phyloP scores from a whole-genome alignment of 2,113 vertebrate species.

The Dasyornis broadbenti region DNA sequence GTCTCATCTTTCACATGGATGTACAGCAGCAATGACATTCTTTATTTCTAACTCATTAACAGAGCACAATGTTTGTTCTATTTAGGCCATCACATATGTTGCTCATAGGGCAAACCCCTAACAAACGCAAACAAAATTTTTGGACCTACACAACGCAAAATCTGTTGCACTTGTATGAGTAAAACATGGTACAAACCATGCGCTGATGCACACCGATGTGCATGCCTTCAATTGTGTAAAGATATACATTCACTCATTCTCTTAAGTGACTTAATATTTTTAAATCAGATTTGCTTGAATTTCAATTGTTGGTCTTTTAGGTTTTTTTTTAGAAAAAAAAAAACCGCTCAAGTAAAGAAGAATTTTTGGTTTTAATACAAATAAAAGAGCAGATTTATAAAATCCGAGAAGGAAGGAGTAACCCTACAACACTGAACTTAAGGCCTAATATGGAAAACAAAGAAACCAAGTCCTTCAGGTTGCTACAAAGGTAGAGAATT shows the following conservation, averaged over 20 bases:
- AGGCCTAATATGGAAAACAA: background rate
- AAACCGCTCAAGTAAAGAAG: rapidly evolving
- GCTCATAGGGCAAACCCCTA: background rate
- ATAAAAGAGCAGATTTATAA: background rate
- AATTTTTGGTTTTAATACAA: background rate
- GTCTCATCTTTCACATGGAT: background rate
- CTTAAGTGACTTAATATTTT: background rate
- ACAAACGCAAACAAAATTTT: background rate
- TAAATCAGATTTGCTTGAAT: background rate
- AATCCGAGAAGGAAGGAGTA: background rate
- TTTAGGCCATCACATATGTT: background rate
- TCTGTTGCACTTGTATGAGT: background rate
- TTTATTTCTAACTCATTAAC: background rate
- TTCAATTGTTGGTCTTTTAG: background rate
- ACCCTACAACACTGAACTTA: background rate
- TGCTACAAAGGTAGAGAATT: background rate
- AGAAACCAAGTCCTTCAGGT: background rate
- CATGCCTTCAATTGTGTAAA: background rate
- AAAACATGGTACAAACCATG: background rate
- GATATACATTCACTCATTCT: background rate
- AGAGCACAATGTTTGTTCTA: background rate
- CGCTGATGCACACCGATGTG: background rate
- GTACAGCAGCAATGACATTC: background rate
- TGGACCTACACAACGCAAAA: background rate
- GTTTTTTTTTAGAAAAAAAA: background rate